phyloP scores from a whole-genome alignment of 2,797 vertebrate species.

The Sebastes elongatus region DNA sequence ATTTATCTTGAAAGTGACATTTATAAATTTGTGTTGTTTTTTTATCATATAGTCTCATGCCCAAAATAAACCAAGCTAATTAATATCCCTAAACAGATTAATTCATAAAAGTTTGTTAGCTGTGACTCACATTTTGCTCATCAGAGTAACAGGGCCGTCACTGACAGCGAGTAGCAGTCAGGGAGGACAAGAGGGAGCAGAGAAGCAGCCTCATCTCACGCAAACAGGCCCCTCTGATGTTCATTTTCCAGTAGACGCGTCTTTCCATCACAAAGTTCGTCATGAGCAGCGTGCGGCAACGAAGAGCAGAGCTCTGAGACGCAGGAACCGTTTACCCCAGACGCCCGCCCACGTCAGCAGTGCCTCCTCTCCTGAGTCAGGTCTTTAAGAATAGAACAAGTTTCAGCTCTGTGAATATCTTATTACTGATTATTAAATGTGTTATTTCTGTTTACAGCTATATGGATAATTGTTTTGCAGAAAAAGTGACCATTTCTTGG shows the following conservation, averaged over 20 bases:
- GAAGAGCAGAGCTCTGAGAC: conserved; percentile 41
- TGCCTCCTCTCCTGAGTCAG: conserved; percentile 30
- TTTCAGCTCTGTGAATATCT: background rate
- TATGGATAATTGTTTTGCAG: background rate
- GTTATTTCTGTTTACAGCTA: background rate
- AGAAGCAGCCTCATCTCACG: conserved; percentile 22
- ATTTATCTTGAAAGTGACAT: background rate
- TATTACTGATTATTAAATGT: background rate
- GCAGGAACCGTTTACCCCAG: conserved; percentile 20
- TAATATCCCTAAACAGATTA: background rate
- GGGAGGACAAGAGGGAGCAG: conserved; percentile 16
- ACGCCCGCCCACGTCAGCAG: conserved; percentile 33
- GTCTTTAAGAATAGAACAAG: background rate
- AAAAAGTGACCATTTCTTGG: background rate
- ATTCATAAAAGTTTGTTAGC: conserved; percentile 11
- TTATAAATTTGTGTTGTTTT: background rate
- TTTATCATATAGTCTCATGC: background rate
- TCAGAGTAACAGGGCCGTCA: conserved; percentile 2
- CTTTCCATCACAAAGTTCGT: conserved; percentile 64
- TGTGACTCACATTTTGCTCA: conserved; percentile 44
- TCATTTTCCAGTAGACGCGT: conserved; percentile 39
- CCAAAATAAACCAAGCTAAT: conserved; percentile 2
- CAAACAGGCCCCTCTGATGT: conserved; percentile 29
- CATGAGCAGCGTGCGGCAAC: conserved; percentile 60
- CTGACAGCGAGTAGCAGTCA: conserved; percentile 32